Percentiles rank a stretch among this genome's conserved stretches.
Conservation (phyloP, 2,113 vertebrate species). For the Hippolais icterina region DNA sequence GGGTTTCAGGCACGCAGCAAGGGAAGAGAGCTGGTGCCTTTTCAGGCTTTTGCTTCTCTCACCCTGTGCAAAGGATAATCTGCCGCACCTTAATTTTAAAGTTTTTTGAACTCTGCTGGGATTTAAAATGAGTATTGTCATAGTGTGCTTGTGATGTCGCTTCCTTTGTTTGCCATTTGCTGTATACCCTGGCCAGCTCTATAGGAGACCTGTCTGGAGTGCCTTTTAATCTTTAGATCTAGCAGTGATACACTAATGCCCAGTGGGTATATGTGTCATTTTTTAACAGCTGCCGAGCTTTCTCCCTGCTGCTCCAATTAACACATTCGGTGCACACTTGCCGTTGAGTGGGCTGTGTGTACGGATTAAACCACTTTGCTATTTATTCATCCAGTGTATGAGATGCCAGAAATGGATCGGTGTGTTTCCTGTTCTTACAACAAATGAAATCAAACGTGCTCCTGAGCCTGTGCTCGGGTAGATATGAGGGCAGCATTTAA, state of each 20-base stretch:
- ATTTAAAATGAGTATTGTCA: not conserved
- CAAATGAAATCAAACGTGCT: not conserved
- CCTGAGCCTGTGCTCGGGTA: not conserved
- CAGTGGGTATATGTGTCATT: slow-evolving; percentile 77
- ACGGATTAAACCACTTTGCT: slow-evolving; percentile 75
- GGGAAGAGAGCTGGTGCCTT: not conserved
- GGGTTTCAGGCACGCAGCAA: not conserved
- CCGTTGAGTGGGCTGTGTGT: slow-evolving; percentile 71
- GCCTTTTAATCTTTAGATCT: slow-evolving; percentile 73
- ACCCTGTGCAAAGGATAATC: not conserved
- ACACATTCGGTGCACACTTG: slow-evolving; percentile 67
- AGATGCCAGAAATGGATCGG: slow-evolving; percentile 8
- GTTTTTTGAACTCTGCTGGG: slow-evolving; percentile 13
- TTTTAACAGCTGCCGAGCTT: slow-evolving; percentile 78
- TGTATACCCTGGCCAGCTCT: not conserved
- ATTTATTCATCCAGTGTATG: slow-evolving; percentile 25
- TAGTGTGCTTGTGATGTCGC: not conserved
- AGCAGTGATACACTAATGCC: slow-evolving; percentile 71
- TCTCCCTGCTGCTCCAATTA: slow-evolving; percentile 81
- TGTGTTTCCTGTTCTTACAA: not conserved
- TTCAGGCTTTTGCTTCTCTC: not conserved
- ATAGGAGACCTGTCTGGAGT: slow-evolving; percentile 51
- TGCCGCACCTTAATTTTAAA: not conserved
- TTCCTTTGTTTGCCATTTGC: slow-evolving; percentile 60
- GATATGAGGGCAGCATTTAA: not conserved